Evolutionary conservation across 1,140 invertebrate genomes (phyloP).

Genomic region (Eciton burchellii): DNA sequence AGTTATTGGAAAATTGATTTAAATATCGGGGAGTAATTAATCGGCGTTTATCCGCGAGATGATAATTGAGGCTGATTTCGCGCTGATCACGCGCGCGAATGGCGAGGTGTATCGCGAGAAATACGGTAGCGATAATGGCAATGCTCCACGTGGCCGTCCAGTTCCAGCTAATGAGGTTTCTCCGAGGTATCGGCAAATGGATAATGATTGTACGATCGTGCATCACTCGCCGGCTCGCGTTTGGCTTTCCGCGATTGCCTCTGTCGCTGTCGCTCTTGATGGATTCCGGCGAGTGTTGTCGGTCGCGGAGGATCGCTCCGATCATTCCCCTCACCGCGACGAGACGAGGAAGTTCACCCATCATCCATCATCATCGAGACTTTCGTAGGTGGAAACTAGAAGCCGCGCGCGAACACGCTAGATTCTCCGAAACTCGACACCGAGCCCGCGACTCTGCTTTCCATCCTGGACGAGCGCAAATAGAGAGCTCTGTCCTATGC

Average conservation of each 20-base stretch:
- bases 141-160: background rate
- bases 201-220: background rate
- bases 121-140: constrained; percentile 1
- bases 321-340: constrained; percentile 5
- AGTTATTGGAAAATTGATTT: background rate
- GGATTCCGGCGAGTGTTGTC: too few species aligned
- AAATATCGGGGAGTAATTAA: too few species aligned
- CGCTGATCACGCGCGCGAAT: background rate
- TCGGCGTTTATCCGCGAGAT: too few species aligned
- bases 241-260: constrained; percentile 24
- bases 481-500: background rate
- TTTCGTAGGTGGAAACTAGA: background rate
- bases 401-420: background rate
- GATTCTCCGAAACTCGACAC: background rate
- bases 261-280: background rate
- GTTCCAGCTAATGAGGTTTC: constrained; percentile 21
- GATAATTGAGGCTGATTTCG: too few species aligned
- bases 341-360: background rate
- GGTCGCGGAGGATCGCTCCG: background rate
- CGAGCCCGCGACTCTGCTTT: background rate
- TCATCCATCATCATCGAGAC: background rate
- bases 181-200: constrained; percentile 1
- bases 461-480: background rate
- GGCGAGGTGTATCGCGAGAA: too few species aligned
- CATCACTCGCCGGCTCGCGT: too few species aligned